phyloP scores from a whole-genome alignment of 2,888 invertebrate species.

The Leptothorax acervorum region DNA sequence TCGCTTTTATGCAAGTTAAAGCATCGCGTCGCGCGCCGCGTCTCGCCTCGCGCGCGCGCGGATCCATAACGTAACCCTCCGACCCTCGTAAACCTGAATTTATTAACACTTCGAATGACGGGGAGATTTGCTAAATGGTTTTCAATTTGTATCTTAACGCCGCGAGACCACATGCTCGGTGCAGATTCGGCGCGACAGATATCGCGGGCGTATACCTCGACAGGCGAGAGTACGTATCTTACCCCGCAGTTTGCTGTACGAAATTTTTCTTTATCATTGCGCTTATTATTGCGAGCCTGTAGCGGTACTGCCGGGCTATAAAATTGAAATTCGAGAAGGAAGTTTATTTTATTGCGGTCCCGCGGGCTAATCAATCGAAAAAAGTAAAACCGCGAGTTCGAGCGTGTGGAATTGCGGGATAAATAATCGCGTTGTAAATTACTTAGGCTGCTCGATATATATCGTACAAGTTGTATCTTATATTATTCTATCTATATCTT shows the following conservation, averaged over 20 bases:
- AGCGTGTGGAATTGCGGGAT: not conserved
- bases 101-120: constrained; percentile 84
- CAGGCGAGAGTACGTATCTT: constrained; percentile 65
- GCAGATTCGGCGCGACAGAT: constrained; percentile 72
- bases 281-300: constrained; percentile 41
- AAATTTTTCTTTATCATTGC: constrained; percentile 63
- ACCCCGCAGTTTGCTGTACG: constrained; percentile 51
- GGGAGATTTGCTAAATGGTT: constrained; percentile 85
- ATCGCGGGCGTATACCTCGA: constrained; percentile 58
- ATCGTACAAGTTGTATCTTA: not conserved
- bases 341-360: constrained; percentile 60
- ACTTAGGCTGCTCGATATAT: not conserved
- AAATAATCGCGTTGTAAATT: not conserved
- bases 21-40: constrained; percentile 57
- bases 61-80: constrained; percentile 79
- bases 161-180: constrained; percentile 72
- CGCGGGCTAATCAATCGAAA: constrained; percentile 38
- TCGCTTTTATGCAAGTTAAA: constrained; percentile 70
- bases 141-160: constrained; percentile 85
- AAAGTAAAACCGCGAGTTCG: not conserved
- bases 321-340: constrained; percentile 67
- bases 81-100: constrained; percentile 84
- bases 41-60: constrained; percentile 57
- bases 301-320: constrained; percentile 52
- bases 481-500: constrained; percentile 1